Conservation (phyloP, 2,888 invertebrate genomes). For the Noctuana brunneofusca region DNA sequence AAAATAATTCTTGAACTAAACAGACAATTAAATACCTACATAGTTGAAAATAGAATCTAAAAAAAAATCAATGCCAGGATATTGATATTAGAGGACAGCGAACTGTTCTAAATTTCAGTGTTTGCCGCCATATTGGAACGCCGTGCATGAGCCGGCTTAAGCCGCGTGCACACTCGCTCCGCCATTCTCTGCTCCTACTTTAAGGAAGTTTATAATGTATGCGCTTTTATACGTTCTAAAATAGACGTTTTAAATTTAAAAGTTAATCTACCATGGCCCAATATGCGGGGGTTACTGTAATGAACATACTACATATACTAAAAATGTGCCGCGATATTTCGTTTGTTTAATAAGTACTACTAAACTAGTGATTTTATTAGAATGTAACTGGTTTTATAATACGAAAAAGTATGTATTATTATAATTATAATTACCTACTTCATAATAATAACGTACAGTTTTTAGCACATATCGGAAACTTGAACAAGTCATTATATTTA, state of each 20-base stretch:
- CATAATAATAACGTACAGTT: too few species aligned
- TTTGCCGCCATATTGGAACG: conserved; percentile 62
- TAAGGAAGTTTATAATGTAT: conserved; percentile 32
- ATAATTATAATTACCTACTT: too few species aligned
- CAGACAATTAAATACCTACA: too few species aligned
- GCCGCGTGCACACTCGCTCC: conserved; percentile 43
- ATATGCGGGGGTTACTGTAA: conserved; percentile 18
- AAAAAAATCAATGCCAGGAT: conserved; percentile 38
- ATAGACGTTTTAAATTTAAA: conserved; percentile 30
- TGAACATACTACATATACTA: neutral
- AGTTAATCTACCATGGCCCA: conserved; percentile 23
- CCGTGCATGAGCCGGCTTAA: conserved; percentile 53
- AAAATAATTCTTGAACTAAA: too few species aligned
- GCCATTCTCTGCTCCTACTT: conserved; percentile 29
- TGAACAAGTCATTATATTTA: too few species aligned
- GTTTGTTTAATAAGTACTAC: neutral
- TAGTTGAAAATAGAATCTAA: neutral
- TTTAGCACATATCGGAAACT: too few species aligned
- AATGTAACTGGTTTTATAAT: neutral
- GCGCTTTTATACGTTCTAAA: conserved; percentile 29
- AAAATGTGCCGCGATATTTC: neutral
- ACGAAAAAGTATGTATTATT: too few species aligned
- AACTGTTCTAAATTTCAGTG: conserved; percentile 66
- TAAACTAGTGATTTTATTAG: neutral
- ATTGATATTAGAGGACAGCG: conserved; percentile 54